Conservation (phyloP, 1,140 invertebrate genomes). For the Penaeus indicus region DNA sequence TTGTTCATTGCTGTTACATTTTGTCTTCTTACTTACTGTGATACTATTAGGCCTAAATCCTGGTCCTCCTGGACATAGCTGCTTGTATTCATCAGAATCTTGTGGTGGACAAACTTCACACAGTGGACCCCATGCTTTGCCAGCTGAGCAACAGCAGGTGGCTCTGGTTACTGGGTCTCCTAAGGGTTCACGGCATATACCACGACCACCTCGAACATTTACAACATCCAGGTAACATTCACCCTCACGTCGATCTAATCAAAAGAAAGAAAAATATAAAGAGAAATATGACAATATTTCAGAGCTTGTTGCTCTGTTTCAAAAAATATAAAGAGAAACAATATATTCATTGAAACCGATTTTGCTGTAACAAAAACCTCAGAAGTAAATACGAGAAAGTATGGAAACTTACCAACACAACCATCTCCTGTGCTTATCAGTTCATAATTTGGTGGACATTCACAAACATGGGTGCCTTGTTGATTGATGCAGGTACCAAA, state of each 20-base stretch:
- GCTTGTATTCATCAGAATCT: slow-evolving; percentile 80
- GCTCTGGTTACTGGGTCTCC: slow-evolving; percentile 80
- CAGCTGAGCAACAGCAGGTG: slow-evolving; percentile 89
- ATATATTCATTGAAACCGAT: too few species aligned
- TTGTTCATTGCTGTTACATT: not conserved
- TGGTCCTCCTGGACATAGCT: slow-evolving; percentile 85
- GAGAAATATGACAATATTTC: not conserved
- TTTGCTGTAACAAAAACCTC: too few species aligned
- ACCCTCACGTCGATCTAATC: slow-evolving; percentile 81
- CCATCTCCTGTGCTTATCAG: slow-evolving; percentile 78
- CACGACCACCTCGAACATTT: slow-evolving; percentile 66
- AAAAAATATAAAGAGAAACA: too few species aligned
- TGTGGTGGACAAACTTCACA: slow-evolving; percentile 84
- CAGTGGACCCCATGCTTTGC: slow-evolving; percentile 85
- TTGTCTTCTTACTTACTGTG: slow-evolving; percentile 75
- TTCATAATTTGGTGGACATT: slow-evolving; percentile 73
- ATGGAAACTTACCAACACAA: slow-evolving; percentile 76
- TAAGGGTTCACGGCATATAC: slow-evolving; percentile 74
- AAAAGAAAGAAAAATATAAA: slow-evolving; percentile 49
- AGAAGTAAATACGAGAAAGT: too few species aligned
- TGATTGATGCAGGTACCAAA: slow-evolving; percentile 76
- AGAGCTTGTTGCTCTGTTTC: not conserved
- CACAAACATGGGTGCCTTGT: slow-evolving; percentile 75
- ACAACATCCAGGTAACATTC: slow-evolving; percentile 80
- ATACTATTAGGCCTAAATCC: slow-evolving; percentile 86